Base-by-base conservation (phyloP, 1,140 invertebrate genomes). In the Calosoma granatense region DNA sequence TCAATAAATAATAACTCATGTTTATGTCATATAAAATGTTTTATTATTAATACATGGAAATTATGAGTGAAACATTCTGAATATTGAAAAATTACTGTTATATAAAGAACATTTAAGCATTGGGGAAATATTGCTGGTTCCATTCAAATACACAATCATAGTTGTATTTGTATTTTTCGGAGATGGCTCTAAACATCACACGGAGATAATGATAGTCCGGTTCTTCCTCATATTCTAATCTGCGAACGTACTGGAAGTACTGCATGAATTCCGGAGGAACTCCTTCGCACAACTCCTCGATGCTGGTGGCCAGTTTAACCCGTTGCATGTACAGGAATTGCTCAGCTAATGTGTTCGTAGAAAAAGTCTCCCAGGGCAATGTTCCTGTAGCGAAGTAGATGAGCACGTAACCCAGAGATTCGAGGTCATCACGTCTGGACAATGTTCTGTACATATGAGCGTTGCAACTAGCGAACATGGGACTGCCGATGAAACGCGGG, bases 121-220 rank as follows among this genome's bases (percentile, higher is more conserved):
- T n/a, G n/a, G n/a, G n/a, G n/a, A n/a, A n/a, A n/a, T n/a, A n/a
- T n/a, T n/a, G n/a, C n/a, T n/a, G n/a, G n/a, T n/a, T n/a, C n/a
- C n/a, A n/a, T n/a, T n/a, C n/a, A n/a, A n/a, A n/a, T n/a, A n/a
- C n/a, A n/a, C n/a, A n/a, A n/a, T n/a, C n/a, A n/a, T n/a, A n/a
- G n/a, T n/a, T n/a, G n/a, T n/a, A n/a, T n/a, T n/a, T n/a, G n/a
- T n/a, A n/a, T n/a, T n/a, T n/a, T n/a, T n/a, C n/a, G n/a, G n/a
- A n/a, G n/a, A n/a, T n/a, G n/a, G n/a, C n/a, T n/a, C n/a, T n/a
- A n/a, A n/a, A n/a, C n/a, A n/a, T n/a, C n/a, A n/a, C n/a, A n/a
- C n/a, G n/a, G n/a, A 92, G 76, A 71, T 92, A 94, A 83, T 90
- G 88, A 71, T 94, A 94, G 69, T 94, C 90, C 6, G 91, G 91